Conservation (phyloP, 2,797 vertebrate species). For the Erpetoichthys calabaricus region DNA sequence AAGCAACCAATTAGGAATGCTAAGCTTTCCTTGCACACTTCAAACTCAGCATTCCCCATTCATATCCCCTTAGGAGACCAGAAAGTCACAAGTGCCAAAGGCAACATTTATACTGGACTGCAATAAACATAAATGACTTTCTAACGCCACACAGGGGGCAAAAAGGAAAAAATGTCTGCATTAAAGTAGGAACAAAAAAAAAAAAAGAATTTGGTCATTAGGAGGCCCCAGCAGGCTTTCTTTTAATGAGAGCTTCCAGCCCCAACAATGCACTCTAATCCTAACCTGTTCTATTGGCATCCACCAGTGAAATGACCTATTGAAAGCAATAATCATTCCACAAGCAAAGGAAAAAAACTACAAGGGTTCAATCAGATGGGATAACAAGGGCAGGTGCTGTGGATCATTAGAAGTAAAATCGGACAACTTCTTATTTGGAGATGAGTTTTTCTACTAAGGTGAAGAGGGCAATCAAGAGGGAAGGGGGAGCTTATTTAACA, state of each 20-base stretch:
- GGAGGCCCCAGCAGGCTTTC: constrained; percentile 21
- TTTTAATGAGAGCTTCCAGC: not conserved
- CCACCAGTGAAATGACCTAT: not conserved
- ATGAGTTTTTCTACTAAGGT: too few species aligned
- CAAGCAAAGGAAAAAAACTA: constrained; percentile 39
- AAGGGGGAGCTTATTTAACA: too few species aligned
- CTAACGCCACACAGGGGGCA: not conserved
- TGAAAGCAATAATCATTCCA: constrained; percentile 31
- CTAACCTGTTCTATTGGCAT: not conserved
- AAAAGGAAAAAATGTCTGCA: not conserved
- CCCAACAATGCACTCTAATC: not conserved
- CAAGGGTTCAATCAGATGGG: constrained; percentile 38
- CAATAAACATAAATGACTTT: not conserved
- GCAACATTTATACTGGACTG: too few species aligned
- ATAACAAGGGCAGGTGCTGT: constrained; percentile 50
- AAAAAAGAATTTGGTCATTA: too few species aligned
- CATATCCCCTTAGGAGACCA: too few species aligned
- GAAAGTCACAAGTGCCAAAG: too few species aligned
- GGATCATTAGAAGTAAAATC: constrained; percentile 52
- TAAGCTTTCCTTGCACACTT: too few species aligned
- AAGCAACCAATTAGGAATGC: too few species aligned
- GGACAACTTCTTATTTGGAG: constrained; percentile 46
- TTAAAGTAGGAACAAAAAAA: not conserved
- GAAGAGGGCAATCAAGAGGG: too few species aligned
- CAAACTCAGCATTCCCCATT: too few species aligned